Conservation (phyloP, 2,797 vertebrate genomes). For the Fistularia tabacaria region DNA sequence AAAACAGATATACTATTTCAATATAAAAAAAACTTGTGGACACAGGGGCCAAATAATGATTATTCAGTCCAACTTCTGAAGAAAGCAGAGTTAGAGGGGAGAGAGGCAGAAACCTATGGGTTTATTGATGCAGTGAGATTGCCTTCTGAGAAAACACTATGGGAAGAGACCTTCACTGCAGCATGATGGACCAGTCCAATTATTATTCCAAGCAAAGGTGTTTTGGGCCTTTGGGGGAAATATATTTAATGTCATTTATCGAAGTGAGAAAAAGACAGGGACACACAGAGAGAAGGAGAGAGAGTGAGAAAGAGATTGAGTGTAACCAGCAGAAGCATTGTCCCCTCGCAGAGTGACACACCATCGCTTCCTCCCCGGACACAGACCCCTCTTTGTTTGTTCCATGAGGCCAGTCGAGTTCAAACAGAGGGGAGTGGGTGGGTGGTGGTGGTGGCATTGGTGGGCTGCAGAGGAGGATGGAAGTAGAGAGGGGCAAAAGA, state of each 20-base stretch:
- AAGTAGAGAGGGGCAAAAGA: constrained; percentile 15
- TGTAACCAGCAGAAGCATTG: constrained; percentile 61
- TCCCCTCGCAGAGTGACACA: constrained; percentile 66
- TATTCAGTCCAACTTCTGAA: not conserved
- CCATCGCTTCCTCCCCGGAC: constrained; percentile 68
- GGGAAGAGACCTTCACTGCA: not conserved
- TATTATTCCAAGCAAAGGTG: constrained; percentile 15
- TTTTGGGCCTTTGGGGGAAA: constrained; percentile 34
- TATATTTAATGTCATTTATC: constrained; percentile 34
- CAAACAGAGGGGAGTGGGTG: constrained; percentile 61
- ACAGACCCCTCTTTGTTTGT: constrained; percentile 70
- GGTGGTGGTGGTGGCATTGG: constrained; percentile 13
- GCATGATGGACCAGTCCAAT: constrained; percentile 3
- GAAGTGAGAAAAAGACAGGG: constrained; percentile 27
- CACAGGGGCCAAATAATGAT: not conserved
- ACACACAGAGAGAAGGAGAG: constrained; percentile 3
- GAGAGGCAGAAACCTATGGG: not conserved
- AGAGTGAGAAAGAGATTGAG: constrained; percentile 35
- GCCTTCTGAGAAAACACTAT: not conserved
- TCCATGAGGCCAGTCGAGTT: constrained; percentile 63
- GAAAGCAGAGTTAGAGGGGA: not conserved
- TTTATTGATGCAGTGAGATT: not conserved
- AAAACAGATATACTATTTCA: not conserved
- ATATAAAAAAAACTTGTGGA: too few relatives aligned
- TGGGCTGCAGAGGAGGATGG: constrained; percentile 33